Evolutionary conservation across 2,113 vertebrate genomes (phyloP).

Genomic region (Pogona vitticeps): DNA sequence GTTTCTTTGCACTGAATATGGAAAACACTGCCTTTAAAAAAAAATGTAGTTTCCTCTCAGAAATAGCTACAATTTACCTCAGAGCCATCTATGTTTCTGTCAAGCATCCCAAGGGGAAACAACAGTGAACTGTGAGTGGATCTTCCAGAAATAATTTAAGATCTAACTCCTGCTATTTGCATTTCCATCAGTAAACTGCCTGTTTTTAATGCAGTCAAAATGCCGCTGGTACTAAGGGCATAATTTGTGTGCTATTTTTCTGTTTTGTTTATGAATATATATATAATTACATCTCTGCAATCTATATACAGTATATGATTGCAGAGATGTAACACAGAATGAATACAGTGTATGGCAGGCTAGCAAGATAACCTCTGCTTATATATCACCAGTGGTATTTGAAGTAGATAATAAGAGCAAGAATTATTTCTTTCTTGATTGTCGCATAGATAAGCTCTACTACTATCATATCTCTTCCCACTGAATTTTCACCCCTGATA

Average conservation of each 20-base stretch:
- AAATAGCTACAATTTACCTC: neutral
- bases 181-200: neutral
- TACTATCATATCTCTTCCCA: slow-evolving; percentile 5
- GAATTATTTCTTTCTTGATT: neutral
- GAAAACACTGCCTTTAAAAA: neutral
- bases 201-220: neutral
- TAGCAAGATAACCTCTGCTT: too few species aligned
- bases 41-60: neutral
- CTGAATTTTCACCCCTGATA: accelerated
- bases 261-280: neutral
- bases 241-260: neutral
- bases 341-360: too few species aligned
- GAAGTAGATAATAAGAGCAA: neutral
- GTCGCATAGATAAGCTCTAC: accelerated
- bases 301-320: neutral
- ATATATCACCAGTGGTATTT: neutral
- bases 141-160: slow-evolving; percentile 1
- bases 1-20: neutral
- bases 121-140: neutral
- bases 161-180: neutral
- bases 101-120: neutral
- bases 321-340: neutral
- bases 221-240: neutral
- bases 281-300: too few species aligned
- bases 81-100: neutral